These are phyloP conservation scores for Manis pentadactyla DNA, from an alignment of 2,797 vertebrate species.

Conservation along the genomic window DNA sequence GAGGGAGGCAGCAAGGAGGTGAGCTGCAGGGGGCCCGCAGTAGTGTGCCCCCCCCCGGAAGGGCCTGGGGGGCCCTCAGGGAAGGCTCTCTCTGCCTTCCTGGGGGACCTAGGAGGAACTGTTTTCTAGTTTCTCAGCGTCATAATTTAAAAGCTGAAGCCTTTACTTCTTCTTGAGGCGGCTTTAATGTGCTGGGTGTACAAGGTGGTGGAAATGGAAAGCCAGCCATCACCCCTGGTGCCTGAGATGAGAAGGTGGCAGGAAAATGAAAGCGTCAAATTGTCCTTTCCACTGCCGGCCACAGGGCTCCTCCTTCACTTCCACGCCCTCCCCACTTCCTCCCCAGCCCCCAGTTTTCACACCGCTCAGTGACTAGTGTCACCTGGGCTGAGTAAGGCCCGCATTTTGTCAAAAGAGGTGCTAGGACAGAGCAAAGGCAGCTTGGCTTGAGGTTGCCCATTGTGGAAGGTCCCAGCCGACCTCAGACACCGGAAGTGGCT, in stretches of 20 bases:
- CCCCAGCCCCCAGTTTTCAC: not conserved
- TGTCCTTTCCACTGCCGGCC: slow-evolving; percentile 17
- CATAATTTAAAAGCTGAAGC: not conserved
- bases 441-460: not conserved
- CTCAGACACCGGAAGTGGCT: fast-evolving
- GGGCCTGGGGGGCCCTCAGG: not conserved
- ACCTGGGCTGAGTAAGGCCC: not conserved
- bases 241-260: not conserved
- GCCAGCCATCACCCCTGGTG: fast-evolving
- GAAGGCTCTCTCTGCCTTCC: not conserved
- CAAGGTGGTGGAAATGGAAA: not conserved
- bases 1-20: fast-evolving
- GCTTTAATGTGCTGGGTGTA: not conserved
- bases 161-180: not conserved
- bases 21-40: too few species aligned
- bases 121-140: not conserved
- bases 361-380: not conserved
- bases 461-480: not conserved
- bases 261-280: slow-evolving; percentile 23
- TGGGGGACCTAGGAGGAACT: not conserved
- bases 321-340: slow-evolving; percentile 50
- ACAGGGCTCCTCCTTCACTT: fast-evolving
- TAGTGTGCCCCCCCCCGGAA: not conserved
- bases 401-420: not conserved
- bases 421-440: not conserved